Percentiles rank a stretch among this genome's conserved stretches.
These are phyloP conservation scores for Ctenomys sociabilis DNA, from an alignment of 2,113 vertebrate species.

Conservation along the genomic window DNA sequence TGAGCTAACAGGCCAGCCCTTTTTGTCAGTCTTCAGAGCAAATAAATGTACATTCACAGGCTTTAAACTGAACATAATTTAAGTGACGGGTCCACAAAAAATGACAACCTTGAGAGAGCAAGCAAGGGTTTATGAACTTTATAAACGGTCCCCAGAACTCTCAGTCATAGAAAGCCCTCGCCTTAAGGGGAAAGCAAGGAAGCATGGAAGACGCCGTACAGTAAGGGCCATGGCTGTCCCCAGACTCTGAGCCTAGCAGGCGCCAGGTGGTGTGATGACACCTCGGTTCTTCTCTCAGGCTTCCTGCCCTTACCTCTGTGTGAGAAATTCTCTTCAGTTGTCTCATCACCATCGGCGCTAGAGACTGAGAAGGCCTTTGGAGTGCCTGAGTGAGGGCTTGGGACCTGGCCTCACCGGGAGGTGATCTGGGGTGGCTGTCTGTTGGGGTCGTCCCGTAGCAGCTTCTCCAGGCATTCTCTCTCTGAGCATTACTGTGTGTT, in stretches of 20 bases:
- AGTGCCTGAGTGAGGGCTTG: neutral
- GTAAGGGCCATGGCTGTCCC: neutral
- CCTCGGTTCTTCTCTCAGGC: neutral
- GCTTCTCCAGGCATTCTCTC: neutral
- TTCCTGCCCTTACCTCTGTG: neutral
- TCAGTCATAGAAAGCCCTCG: neutral
- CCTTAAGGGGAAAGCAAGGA: neutral
- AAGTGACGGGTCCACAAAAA: neutral
- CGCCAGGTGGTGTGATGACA: neutral
- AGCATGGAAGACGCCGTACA: neutral
- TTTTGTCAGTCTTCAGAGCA: neutral
- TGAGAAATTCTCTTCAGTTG: neutral
- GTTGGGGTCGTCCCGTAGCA: neutral
- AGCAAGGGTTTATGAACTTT: neutral
- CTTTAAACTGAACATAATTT: conserved; percentile 37
- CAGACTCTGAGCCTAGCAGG: neutral
- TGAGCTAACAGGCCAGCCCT: no score
- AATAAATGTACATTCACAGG: neutral
- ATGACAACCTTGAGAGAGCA: neutral
- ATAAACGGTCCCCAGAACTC: neutral
- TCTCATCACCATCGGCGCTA: neutral
- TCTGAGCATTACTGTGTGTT: neutral
- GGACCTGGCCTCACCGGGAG: neutral
- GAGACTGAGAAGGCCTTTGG: neutral
- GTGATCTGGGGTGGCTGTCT: neutral